phyloP scores from a whole-genome alignment of 2,888 invertebrate genomes.

The Polyommatus iphigenia region DNA sequence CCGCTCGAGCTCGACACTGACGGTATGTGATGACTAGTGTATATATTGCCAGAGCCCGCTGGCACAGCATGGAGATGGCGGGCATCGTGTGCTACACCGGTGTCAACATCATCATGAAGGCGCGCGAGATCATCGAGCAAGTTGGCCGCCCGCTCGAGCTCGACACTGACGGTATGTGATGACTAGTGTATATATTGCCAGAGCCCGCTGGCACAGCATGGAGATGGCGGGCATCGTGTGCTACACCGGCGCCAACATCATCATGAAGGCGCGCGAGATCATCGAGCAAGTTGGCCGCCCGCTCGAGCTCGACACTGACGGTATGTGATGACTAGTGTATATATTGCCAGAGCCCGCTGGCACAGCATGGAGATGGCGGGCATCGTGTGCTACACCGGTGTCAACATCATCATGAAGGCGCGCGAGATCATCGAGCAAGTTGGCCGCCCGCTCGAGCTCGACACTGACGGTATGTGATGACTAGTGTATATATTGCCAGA shows the following conservation, averaged over 20 bases:
- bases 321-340: too few species aligned
- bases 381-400: conserved; percentile 98
- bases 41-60: conserved; percentile 86
- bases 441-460: conserved; percentile 90
- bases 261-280: too few species aligned
- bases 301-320: too few species aligned
- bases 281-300: too few species aligned
- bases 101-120: conserved; percentile 96
- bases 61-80: conserved; percentile 99
- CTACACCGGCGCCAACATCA: too few species aligned
- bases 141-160: conserved; percentile 89
- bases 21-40: neutral
- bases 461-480: conserved; percentile 91
- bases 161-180: conserved; percentile 82
- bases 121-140: conserved; percentile 97
- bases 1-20: conserved; percentile 90
- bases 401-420: conserved; percentile 97
- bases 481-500: too few species aligned
- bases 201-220: too few species aligned
- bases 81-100: conserved; percentile 99
- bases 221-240: too few species aligned
- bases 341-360: too few species aligned
- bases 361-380: conserved; percentile 99
- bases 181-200: too few species aligned
- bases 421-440: conserved; percentile 97